Evolutionary conservation across 2,888 invertebrate species (phyloP).

Genomic region (Aphodius sticticus): DNA sequence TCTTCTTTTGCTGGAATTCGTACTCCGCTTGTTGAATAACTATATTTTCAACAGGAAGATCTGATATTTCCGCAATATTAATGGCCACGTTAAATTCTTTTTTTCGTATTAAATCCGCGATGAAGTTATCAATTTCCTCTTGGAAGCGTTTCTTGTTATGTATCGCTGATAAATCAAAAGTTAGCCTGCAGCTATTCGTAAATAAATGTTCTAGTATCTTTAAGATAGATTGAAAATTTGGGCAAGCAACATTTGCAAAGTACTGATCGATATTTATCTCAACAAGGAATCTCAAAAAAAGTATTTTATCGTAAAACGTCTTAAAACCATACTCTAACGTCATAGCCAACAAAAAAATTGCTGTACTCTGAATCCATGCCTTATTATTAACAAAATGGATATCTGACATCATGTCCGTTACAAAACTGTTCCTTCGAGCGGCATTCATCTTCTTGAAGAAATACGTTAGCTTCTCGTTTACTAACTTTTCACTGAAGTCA

Average conservation of each 20-base stretch:
- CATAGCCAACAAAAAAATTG: conserved; percentile 68
- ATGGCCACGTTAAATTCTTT: conserved; percentile 67
- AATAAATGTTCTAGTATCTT: conserved; percentile 39
- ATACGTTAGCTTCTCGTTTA: conserved; percentile 52
- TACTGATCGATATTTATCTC: conserved; percentile 66
- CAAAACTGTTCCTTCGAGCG: conserved; percentile 50
- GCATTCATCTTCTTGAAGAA: conserved; percentile 55
- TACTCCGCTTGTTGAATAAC: conserved; percentile 66
- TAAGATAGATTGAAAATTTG: conserved; percentile 58
- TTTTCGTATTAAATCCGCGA: conserved; percentile 63
- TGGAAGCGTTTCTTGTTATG: conserved; percentile 53
- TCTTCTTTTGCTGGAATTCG: conserved; percentile 53
- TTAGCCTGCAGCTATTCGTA: conserved; percentile 60
- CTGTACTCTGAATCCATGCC: conserved; percentile 65
- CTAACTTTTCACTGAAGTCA: conserved; percentile 51
- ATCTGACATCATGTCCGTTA: conserved; percentile 57
- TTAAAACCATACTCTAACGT: conserved; percentile 69
- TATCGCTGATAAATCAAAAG: conserved; percentile 62
- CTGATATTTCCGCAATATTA: conserved; percentile 65
- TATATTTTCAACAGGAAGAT: conserved; percentile 63
- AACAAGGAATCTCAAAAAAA: conserved; percentile 68
- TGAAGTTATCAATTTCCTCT: conserved; percentile 64
- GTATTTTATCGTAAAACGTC: conserved; percentile 70
- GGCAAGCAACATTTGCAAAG: conserved; percentile 56
- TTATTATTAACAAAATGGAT: conserved; percentile 63